Conservation (phyloP, 2,113 vertebrate genomes). For the Mus spicilegus region DNA sequence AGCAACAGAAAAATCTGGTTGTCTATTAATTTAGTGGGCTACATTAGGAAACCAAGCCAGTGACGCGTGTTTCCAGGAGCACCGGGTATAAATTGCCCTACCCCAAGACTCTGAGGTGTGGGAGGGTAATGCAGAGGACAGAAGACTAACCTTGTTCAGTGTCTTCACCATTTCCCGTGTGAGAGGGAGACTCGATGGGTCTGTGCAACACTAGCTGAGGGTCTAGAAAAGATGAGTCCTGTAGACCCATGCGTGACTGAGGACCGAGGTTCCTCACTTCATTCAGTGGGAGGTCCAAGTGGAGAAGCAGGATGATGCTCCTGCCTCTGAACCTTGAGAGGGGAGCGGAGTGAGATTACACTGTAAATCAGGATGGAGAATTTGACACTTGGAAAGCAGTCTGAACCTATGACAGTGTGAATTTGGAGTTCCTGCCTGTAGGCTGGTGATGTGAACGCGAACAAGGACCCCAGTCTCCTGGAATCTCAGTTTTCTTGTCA, state of each 20-base stretch:
- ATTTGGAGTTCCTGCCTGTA: background rate
- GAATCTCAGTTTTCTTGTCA: constrained; percentile 7
- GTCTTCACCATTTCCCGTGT: background rate
- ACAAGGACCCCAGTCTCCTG: background rate
- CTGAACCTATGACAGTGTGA: no score
- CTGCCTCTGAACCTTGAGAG: background rate
- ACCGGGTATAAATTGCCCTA: rapidly evolving
- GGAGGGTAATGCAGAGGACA: background rate
- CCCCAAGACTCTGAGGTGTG: background rate
- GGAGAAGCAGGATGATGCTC: background rate
- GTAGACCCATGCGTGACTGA: background rate
- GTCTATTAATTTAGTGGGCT: background rate
- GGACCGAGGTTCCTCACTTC: background rate
- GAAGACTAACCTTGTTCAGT: background rate
- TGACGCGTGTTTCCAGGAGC: background rate
- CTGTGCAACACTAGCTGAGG: background rate
- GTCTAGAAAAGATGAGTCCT: background rate
- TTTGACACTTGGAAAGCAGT: background rate
- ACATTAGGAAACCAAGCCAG: background rate
- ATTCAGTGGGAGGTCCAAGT: background rate
- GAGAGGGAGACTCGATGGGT: background rate
- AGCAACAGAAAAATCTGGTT: background rate
- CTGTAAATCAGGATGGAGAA: background rate
- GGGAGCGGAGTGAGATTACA: background rate
- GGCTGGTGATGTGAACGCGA: background rate